Evolutionary conservation across 2,113 vertebrate species (phyloP), one percentile per base, ranked within the genome.

Genomic region (Malurus melanocephalus): DNA sequence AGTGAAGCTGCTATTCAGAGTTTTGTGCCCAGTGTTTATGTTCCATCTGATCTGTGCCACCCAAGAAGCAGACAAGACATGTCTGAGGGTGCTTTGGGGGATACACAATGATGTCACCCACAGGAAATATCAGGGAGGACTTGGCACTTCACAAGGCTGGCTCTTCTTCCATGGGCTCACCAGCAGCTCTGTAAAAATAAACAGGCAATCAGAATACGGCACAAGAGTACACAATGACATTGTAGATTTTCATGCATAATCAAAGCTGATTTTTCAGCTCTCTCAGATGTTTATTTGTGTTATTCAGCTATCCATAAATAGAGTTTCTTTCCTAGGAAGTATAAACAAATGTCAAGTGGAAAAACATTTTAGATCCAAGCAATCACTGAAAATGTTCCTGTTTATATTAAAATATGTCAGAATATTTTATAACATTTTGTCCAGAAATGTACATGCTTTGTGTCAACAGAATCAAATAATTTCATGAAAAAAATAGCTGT

Each of bases 41-140:
- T 97, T 97, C 92, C 93, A 97, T 97, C 96, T 96, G 97, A 98
- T 97, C 97, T 95, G 96, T 98, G 98, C 98, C 98, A 99, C 98
- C 99, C 98, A 99, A 97, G 98, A 98, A 98, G 98, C 98, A 98
- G 98, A 98, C 98, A 98, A 98, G 98, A 98, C 98, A 97, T 95
- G 98, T 97, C 98, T 98, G 97, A 97, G 97, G 98, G 97, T 98
- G 97, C 98, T 98, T 97, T 94, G 93, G 95, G 97, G 97, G 97
- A 96, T 98, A 98, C 98, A 98, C 98, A 98, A 98, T 99, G 98
- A 99, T 98, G 98, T 99, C 98, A 99, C 98, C 96, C 97, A 98
- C 98, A 98, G 98, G 98, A 99, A 98, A 98, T 97, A 97, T 97
- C 96, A 94, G 89, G 96, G 94, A 97, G 97, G 90, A 97, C 97